phyloP scores from a whole-genome alignment of 2,888 invertebrate genomes.

The Acanthacorydalis orientalis region DNA sequence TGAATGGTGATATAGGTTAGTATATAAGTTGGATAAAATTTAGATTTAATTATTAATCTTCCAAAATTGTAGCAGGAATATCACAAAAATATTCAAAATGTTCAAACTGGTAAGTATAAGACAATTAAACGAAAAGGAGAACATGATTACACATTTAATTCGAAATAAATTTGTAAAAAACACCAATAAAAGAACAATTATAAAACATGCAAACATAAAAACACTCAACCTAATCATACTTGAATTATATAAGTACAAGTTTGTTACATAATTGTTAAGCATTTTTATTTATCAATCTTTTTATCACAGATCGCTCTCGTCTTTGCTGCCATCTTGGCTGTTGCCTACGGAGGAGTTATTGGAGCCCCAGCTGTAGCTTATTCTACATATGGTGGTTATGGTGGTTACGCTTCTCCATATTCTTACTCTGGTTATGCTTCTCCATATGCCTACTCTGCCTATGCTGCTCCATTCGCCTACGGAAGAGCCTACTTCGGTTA shows the following conservation, averaged over 20 bases:
- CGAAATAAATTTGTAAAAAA: too few relatives aligned
- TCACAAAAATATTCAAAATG: constrained; percentile 1
- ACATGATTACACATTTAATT: background rate
- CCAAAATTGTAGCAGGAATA: background rate
- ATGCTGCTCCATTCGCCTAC: constrained; percentile 12
- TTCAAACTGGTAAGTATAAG: constrained; percentile 5
- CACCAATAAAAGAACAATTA: too few relatives aligned
- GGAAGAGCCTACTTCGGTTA: background rate
- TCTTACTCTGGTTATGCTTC: constrained; percentile 14
- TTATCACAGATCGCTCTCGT: background rate
- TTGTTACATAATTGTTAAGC: background rate
- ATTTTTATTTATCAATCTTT: background rate
- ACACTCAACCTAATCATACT: too few relatives aligned
- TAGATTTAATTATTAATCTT: background rate
- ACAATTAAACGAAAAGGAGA: too few relatives aligned
- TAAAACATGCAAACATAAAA: too few relatives aligned
- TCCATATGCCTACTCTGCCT: constrained; percentile 7
- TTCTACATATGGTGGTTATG: background rate
- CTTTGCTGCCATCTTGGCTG: background rate
- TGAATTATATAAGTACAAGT: background rate
- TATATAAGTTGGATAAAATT: background rate
- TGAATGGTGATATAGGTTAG: background rate
- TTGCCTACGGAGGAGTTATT: constrained; percentile 9
- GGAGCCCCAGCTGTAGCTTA: constrained; percentile 13
- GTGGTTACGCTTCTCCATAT: constrained; percentile 9